Evolutionary conservation across 2,888 invertebrate species (phyloP).

Genomic region (Orthosia gothica): DNA sequence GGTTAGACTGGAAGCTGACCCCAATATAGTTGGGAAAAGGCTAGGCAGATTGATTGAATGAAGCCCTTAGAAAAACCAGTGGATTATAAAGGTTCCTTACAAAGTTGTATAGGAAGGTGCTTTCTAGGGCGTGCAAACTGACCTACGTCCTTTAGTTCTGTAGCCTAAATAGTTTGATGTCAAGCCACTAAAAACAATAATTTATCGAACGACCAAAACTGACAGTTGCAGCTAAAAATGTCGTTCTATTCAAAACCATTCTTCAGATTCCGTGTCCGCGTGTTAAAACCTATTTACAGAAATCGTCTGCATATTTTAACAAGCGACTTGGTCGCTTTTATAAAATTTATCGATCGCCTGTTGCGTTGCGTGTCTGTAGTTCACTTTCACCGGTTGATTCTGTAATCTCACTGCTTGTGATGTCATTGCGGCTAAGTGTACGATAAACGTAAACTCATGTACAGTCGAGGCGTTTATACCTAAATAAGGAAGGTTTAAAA

Average conservation of each 20-base stretch:
- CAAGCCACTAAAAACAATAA: not conserved
- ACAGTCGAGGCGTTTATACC: not conserved
- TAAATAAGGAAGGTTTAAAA: no score
- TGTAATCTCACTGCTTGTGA: constrained; percentile 58
- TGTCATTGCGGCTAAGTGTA: constrained; percentile 45
- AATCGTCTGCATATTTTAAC: constrained; percentile 47
- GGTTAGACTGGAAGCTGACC: no score
- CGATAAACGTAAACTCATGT: constrained; percentile 37
- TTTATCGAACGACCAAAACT: not conserved
- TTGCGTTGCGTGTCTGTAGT: constrained; percentile 58
- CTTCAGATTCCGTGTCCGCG: constrained; percentile 27
- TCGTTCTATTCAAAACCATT: constrained; percentile 16
- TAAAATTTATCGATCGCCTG: constrained; percentile 53
- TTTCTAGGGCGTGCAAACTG: not conserved
- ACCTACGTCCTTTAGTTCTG: not conserved
- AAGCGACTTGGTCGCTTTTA: constrained; percentile 38
- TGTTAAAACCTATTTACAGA: constrained; percentile 47
- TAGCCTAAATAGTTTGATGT: not conserved
- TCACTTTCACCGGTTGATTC: constrained; percentile 61
- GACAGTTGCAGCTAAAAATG: not conserved
- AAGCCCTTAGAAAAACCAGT: not conserved
- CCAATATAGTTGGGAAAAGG: no score
- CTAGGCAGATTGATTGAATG: no score
- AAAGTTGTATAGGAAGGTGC: not conserved
- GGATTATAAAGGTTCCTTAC: not conserved